Conservation (phyloP, 2,888 invertebrate species). For the Danaus chrysippus region DNA sequence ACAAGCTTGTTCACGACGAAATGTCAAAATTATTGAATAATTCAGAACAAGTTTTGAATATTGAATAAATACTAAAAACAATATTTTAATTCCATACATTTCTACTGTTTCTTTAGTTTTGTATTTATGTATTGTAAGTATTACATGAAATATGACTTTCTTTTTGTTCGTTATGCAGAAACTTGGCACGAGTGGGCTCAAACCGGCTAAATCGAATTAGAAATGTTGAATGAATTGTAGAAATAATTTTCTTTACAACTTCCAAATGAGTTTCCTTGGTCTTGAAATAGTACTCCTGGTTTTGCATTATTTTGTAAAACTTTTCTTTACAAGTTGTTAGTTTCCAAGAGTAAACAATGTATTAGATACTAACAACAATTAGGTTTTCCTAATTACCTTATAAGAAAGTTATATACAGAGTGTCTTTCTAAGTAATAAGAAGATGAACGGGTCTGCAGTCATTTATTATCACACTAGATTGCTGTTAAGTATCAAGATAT, state of each 20-base stretch:
- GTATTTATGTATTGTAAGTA: not conserved
- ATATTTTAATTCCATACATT: not conserved
- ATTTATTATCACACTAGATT: no score
- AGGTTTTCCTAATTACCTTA: no score
- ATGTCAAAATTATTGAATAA: no score
- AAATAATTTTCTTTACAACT: conserved; percentile 14
- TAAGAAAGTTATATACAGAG: no score
- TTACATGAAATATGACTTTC: not conserved
- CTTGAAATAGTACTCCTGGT: conserved; percentile 11
- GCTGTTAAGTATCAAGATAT: no score
- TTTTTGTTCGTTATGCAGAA: conserved; percentile 2
- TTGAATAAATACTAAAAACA: not conserved
- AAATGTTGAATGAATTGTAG: conserved; percentile 11
- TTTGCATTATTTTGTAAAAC: conserved; percentile 5
- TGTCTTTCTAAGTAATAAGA: no score
- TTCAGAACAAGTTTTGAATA: no score
- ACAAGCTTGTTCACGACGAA: not conserved
- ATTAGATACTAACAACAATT: no score
- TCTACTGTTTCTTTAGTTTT: not conserved
- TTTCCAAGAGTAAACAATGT: no score
- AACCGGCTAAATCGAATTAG: conserved; percentile 7
- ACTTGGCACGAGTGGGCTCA: not conserved
- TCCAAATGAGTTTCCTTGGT: conserved; percentile 8
- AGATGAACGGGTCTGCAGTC: no score
- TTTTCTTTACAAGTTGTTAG: not conserved